These are phyloP conservation scores for Bombus affinis DNA, from an alignment of 1,140 invertebrate genomes.

Conservation along the genomic window DNA sequence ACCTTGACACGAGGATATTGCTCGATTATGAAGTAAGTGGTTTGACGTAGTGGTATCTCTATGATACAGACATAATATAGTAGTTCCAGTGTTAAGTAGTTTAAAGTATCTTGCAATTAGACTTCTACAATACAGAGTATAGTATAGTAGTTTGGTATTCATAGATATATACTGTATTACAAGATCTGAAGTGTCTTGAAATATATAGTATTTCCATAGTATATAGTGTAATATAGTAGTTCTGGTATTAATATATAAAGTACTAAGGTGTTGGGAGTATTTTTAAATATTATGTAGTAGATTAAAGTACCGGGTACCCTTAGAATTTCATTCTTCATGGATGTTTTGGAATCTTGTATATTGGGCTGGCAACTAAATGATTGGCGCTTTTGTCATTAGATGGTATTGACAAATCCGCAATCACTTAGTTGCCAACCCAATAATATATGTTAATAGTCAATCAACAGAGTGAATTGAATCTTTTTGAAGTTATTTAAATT, in stretches of 20 bases:
- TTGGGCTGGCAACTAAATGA: too few species aligned
- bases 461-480: not conserved
- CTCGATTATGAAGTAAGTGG: not conserved
- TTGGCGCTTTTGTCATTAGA: too few species aligned
- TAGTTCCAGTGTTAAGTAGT: too few species aligned
- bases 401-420: too few species aligned
- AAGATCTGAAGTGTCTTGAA: not conserved
- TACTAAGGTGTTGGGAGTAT: not conserved
- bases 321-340: not conserved
- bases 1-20: constrained; percentile 26
- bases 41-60: not conserved
- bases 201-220: not conserved
- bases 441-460: not conserved
- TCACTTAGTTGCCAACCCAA: too few species aligned
- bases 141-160: too few species aligned
- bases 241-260: not conserved
- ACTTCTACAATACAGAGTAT: too few species aligned
- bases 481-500: not conserved
- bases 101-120: too few species aligned
- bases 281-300: not conserved
- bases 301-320: not conserved
- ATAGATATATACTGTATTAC: too few species aligned
- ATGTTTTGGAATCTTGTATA: not conserved
- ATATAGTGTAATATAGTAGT: not conserved
- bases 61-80: not conserved